Conservation (phyloP, 1,140 invertebrate genomes). For the Apis cerana region DNA sequence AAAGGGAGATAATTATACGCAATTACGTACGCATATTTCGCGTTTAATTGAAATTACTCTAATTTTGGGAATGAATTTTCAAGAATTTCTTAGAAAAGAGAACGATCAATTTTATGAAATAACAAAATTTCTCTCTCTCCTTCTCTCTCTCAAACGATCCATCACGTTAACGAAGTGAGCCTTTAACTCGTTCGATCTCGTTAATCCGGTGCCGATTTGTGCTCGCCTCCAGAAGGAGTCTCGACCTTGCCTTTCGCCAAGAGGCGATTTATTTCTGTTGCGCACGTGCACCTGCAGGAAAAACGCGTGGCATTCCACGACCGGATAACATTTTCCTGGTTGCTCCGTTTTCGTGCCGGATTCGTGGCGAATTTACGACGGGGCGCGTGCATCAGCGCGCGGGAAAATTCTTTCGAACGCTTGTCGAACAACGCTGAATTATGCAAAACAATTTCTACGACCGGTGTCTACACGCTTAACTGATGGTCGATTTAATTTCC, state of each 20-base stretch:
- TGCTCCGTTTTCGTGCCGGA: constrained; percentile 32
- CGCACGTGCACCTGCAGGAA: constrained; percentile 51
- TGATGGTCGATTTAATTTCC: not conserved
- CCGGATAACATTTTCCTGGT: constrained; percentile 46
- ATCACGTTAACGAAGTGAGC: too few relatives aligned
- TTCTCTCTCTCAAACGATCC: too few relatives aligned
- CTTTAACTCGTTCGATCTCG: not conserved
- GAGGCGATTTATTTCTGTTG: constrained; percentile 52
- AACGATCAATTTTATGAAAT: too few relatives aligned
- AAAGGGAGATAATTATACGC: too few relatives aligned
- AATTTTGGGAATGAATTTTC: too few relatives aligned
- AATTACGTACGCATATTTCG: too few relatives aligned
- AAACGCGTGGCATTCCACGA: constrained; percentile 51
- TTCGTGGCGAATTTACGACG: constrained; percentile 23
- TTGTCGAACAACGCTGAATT: constrained; percentile 17
- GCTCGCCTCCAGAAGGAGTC: constrained; percentile 22
- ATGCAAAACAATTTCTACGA: constrained; percentile 40
- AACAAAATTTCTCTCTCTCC: too few relatives aligned
- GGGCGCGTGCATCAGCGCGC: not conserved
- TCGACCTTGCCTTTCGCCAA: constrained; percentile 48
- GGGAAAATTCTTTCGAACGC: constrained; percentile 25
- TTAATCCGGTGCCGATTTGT: constrained; percentile 44
- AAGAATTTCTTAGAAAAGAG: too few relatives aligned
- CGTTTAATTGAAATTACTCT: too few relatives aligned
- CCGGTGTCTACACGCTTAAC: not conserved